Evolutionary conservation across 2,888 invertebrate species (phyloP), one percentile per base, ranked within the genome.

Genomic region (Philaethria dido): DNA sequence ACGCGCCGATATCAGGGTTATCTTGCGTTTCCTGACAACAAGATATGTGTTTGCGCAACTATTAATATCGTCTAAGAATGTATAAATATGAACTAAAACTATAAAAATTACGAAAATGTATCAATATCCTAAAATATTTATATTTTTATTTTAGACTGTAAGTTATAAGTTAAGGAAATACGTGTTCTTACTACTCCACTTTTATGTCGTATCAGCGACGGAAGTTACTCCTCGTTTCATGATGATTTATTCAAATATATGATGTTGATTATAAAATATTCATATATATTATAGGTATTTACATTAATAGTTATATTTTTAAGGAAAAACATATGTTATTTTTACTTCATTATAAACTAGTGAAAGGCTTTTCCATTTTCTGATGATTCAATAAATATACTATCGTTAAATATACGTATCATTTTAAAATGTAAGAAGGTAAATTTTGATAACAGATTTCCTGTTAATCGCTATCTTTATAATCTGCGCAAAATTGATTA

Each of bases 1-100:
- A 73, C 66, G 69, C 45, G 63, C 64, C 72, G 73, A 68, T 77
- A 79, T 76, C 77, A 70, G 76, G 77, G 78, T 84, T 85, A 86
- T 84, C 82, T 77, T 61, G 9, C 50, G 71, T 69, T 80, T 78
- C 78, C 80, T 78, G 79, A 72, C 71, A 73, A 76, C 73, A 74
- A 75, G 80, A 83, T 81, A 82, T 25, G 44, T 42, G 33, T 20
- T 55, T 64, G 36, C 60, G 60, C 45, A 60, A 45, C 60, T 29
- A 45, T 16, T 64, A 55, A 36, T n/a, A 39, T 62, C 9, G 47
- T 20, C 45, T 50, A 45, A 60, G 60, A 45, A 60, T 18, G n/a
- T 60, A 18, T 22, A 22, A 20, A 39, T 47, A 42, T 29, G 9
- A 50, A 22, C 11, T 25, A 25, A 50, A 50, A 44, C 16, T 44